Percentiles rank a stretch among this genome's conserved stretches.
Conservation (phyloP, 1,140 invertebrate genomes). For the Pseudomyrmex dendroicus region DNA sequence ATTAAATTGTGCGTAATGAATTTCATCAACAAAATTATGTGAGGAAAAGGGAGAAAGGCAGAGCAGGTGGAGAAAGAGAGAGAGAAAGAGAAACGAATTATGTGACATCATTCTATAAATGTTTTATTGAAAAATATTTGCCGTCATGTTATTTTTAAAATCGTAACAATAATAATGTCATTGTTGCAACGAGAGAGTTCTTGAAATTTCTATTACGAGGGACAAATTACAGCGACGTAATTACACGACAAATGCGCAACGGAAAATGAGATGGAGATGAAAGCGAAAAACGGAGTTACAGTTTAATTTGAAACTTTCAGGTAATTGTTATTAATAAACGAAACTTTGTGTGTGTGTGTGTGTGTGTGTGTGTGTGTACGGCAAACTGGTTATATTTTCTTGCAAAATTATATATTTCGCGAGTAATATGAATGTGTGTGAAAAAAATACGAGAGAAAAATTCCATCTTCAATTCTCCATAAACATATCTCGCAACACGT, state of each 20-base stretch:
- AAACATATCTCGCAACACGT: background rate
- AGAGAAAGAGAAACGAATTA: too few relatives aligned
- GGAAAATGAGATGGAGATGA: background rate
- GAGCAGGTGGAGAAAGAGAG: too few relatives aligned
- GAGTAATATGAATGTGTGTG: too few relatives aligned
- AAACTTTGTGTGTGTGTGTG: background rate
- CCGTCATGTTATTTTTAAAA: too few relatives aligned
- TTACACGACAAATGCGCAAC: background rate
- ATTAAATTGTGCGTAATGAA: too few relatives aligned
- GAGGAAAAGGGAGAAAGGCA: background rate
- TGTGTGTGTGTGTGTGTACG: too few relatives aligned
- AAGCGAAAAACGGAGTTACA: background rate
- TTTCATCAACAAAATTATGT: background rate
- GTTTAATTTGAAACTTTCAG: background rate
- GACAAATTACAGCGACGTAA: background rate
- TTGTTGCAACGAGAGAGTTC: background rate
- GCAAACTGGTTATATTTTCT: too few relatives aligned
- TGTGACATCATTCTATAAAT: background rate
- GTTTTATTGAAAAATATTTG: too few relatives aligned
- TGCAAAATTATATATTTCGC: too few relatives aligned
- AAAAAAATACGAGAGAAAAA: background rate
- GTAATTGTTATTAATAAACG: constrained; percentile 7
- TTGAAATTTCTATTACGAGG: background rate
- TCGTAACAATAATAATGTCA: background rate
- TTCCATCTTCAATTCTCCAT: background rate